These are phyloP conservation scores for Pogonognathellus flavescens DNA, from an alignment of 1,140 invertebrate genomes.

Conservation along the genomic window DNA sequence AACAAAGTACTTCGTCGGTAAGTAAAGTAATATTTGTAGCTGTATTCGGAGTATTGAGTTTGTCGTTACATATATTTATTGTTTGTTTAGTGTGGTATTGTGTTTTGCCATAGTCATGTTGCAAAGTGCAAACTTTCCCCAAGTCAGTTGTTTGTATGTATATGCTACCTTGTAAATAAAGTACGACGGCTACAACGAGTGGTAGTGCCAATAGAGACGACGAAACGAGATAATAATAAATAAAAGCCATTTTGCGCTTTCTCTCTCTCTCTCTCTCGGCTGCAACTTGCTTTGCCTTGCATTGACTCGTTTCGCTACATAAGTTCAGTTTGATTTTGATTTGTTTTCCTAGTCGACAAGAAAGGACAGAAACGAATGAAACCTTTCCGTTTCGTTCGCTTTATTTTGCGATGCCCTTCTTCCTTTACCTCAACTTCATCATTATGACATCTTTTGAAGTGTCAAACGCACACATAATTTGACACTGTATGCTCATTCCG, in stretches of 20 bases:
- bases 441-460: conserved; percentile 55
- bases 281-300: neutral
- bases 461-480: conserved; percentile 54
- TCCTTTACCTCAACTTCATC: conserved; percentile 47
- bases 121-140: too few species aligned
- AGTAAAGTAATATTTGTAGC: too few species aligned
- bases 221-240: conserved; percentile 28
- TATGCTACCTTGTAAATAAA: too few species aligned
- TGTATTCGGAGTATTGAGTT: too few species aligned
- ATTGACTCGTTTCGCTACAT: neutral
- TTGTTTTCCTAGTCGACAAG: neutral
- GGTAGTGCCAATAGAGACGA: conserved; percentile 1
- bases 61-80: too few species aligned
- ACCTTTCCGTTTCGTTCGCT: conserved; percentile 11
- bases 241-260: conserved; percentile 15
- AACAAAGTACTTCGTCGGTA: too few species aligned
- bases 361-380: neutral
- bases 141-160: too few species aligned
- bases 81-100: too few species aligned
- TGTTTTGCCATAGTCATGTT: too few species aligned
- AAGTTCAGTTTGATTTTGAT: conserved; percentile 23
- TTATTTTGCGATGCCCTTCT: neutral
- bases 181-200: neutral
- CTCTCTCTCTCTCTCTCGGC: neutral
- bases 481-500: conserved; percentile 38